Conservation (phyloP, 1,140 invertebrate species). For the Teleopsis dalmanni region DNA sequence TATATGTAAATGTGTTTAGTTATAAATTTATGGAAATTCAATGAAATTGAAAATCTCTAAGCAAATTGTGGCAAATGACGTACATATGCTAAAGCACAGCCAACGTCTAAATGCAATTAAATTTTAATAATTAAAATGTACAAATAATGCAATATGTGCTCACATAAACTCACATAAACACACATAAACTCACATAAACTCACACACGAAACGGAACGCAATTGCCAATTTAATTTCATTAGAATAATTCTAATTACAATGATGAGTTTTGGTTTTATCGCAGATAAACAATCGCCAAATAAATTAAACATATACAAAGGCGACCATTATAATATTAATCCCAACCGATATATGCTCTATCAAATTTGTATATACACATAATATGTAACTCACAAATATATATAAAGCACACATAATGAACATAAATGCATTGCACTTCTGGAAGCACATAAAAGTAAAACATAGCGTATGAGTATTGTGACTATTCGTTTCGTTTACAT, state of each 20-base stretch:
- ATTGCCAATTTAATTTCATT: constrained; percentile 41
- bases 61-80: too few relatives aligned
- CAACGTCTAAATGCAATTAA: too few relatives aligned
- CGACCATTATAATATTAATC: neutral
- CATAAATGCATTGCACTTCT: neutral
- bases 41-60: too few relatives aligned
- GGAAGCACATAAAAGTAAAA: too few relatives aligned
- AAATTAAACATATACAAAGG: neutral
- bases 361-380: neutral
- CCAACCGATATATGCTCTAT: neutral
- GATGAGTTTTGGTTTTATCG: constrained; percentile 12
- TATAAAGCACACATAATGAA: neutral
- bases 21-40: too few relatives aligned
- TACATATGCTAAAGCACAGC: too few relatives aligned
- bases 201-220: neutral
- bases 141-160: too few relatives aligned
- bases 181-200: neutral
- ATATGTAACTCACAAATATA: neutral
- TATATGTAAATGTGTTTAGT: too few relatives aligned
- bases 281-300: constrained; percentile 4
- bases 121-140: too few relatives aligned
- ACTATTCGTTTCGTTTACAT: too few relatives aligned
- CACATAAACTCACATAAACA: neutral
- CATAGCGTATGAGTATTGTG: too few relatives aligned
- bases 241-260: constrained; percentile 43